A percentile compares a stretch with the other conserved stretches of the same genome.
phyloP scores from a whole-genome alignment of 37 sponge, comb jelly and placozoan species.

The Aplysina aerophoba region DNA sequence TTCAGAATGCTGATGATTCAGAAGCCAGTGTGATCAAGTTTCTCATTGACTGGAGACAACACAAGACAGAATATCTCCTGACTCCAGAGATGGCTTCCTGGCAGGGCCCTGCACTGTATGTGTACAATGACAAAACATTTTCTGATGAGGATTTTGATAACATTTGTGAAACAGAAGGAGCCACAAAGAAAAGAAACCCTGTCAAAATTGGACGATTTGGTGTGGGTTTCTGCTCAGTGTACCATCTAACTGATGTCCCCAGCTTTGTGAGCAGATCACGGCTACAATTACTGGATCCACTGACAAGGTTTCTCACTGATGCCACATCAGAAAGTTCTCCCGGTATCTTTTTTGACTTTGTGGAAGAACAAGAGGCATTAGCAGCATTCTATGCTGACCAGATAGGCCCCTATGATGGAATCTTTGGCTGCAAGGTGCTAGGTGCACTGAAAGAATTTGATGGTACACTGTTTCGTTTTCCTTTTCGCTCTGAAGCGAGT shows the following conservation, averaged over 20 bases:
- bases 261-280: constrained; percentile 77
- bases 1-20: constrained; percentile 95
- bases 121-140: constrained; percentile 74
- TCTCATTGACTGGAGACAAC: constrained; percentile 72
- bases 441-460: constrained; percentile 37
- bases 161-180: constrained; percentile 73
- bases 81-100: constrained; percentile 59
- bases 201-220: constrained; percentile 87
- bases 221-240: constrained; percentile 81
- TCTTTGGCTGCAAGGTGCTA: constrained; percentile 73
- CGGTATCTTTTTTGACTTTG: constrained; percentile 66
- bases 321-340: constrained; percentile 42
- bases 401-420: constrained; percentile 63
- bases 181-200: constrained; percentile 68
- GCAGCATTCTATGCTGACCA: constrained; percentile 57
- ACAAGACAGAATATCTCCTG: constrained; percentile 44
- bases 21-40: constrained; percentile 73
- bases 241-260: constrained; percentile 83
- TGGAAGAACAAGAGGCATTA: constrained; percentile 1
- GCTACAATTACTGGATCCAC: constrained; percentile 84
- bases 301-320: constrained; percentile 59
- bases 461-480: constrained; percentile 85
- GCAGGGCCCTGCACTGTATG: constrained; percentile 87
- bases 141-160: constrained; percentile 75
- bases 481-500: constrained; percentile 52